Evolutionary conservation across 2,797 vertebrate genomes (phyloP).

Genomic region (Cyclura pinguis): DNA sequence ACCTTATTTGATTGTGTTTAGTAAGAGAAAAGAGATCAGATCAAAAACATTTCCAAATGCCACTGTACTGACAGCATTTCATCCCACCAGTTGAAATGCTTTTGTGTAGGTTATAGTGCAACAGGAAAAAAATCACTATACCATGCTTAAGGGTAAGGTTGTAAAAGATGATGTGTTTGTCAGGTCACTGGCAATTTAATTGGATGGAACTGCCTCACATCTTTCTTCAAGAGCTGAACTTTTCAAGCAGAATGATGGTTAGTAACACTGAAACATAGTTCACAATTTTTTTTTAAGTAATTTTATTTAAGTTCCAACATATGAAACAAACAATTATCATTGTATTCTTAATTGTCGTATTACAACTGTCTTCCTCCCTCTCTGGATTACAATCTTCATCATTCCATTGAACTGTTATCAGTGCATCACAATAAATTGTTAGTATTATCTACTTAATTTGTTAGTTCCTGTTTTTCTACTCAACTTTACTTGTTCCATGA

Average conservation of each 20-base stretch:
- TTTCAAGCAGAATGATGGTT: slow-evolving; percentile 48
- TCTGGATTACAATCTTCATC: too few relatives aligned
- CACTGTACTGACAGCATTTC: slow-evolving; percentile 64
- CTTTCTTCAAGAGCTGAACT: slow-evolving; percentile 45
- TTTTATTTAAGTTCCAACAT: too few relatives aligned
- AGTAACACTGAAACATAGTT: slow-evolving; percentile 22
- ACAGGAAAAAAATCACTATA: slow-evolving; percentile 32
- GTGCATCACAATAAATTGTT: too few relatives aligned
- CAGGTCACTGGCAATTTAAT: slow-evolving; percentile 62
- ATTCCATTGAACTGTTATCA: too few relatives aligned
- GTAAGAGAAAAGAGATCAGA: not conserved
- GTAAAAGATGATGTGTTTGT: slow-evolving; percentile 59
- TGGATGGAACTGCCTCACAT: slow-evolving; percentile 52
- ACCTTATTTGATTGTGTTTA: not conserved
- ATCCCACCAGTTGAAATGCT: slow-evolving; percentile 2
- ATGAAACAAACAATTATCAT: too few relatives aligned
- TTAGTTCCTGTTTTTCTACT: too few relatives aligned
- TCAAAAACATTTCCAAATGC: slow-evolving; percentile 37
- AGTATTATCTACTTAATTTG: too few relatives aligned
- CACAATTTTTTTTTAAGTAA: too few relatives aligned
- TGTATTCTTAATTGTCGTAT: too few relatives aligned
- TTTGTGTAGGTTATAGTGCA: slow-evolving; percentile 42
- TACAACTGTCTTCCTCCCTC: too few relatives aligned
- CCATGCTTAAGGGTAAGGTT: slow-evolving; percentile 34
- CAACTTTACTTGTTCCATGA: too few relatives aligned